These are phyloP conservation scores for Mus musculus DNA, from an alignment of 2,113 vertebrate species.

Conservation along the genomic window GRCm39 chrX:115477001-115477500, in stretches of 20 bases:
- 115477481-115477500: too few species aligned
- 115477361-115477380: not conserved
- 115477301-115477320: not conserved
- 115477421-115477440: too few species aligned
- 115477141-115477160: not conserved
- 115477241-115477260: not conserved
- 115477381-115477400: too few species aligned
- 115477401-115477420: too few species aligned
- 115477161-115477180: not conserved
- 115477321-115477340: not conserved
- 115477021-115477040: not conserved
- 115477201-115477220: not conserved
- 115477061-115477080: not conserved
- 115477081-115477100: not conserved
- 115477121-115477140: not conserved
- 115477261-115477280: not conserved
- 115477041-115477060: too few species aligned
- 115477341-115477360: not conserved
- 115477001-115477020: too few species aligned
- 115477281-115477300: not conserved
- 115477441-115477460: too few species aligned
- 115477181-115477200: not conserved
- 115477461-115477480: too few species aligned
- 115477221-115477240: not conserved
- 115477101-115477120: not conserved